Base-by-base conservation (phyloP, 2,888 invertebrate genomes). In the Macrosiphum euphorbiae region DNA sequence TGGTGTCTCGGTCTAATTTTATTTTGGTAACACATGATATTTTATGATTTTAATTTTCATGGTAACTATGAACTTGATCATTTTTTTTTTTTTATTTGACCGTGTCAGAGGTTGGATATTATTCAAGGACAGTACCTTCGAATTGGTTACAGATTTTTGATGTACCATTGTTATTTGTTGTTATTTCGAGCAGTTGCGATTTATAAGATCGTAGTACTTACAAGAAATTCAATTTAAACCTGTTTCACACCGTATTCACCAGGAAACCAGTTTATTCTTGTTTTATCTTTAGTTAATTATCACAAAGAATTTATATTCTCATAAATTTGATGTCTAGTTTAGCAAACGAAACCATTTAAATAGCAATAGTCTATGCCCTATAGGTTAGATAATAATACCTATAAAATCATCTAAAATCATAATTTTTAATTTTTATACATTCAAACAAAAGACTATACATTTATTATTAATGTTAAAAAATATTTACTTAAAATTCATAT, bases 121-220 rank as follows among this genome's bases (percentile, higher is more conserved):
- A 86, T 90, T 41, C 94, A 94, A 94, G 94, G 94, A 67, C 88
- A 87, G 90, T 94, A 90, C 86, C 86, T 94, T 90, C 94, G 8
- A 86, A 94, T 94, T 86, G 90, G 90, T 94, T 94, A 87, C 94
- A 90, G 94, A 94, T 90, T 94, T 94, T 87, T 85, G 86, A 94
- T 90, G 41, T 20, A 87, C 67, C 41, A 58, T 90, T 92, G 86
- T 58, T 58, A 58, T 20, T 61, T 50, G 44, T 92, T 89, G 44
- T 89, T 87, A 92, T 61, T 90, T 26, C 35, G 41, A 61, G 28
- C 41, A 44, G 41, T 90, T 61, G 52, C 41, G 8, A 86, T 94
- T 94, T 94, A 90, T 87, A 84, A 89, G 67, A 92, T 88, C 3
- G 13, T 88, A 44, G 35, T 67, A 94, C 44, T 7, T 44, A 44